Evolutionary conservation across 2,797 vertebrate genomes (phyloP), one percentile per base, ranked within the genome.

Genomic region (Crocidura indochinensis): DNA sequence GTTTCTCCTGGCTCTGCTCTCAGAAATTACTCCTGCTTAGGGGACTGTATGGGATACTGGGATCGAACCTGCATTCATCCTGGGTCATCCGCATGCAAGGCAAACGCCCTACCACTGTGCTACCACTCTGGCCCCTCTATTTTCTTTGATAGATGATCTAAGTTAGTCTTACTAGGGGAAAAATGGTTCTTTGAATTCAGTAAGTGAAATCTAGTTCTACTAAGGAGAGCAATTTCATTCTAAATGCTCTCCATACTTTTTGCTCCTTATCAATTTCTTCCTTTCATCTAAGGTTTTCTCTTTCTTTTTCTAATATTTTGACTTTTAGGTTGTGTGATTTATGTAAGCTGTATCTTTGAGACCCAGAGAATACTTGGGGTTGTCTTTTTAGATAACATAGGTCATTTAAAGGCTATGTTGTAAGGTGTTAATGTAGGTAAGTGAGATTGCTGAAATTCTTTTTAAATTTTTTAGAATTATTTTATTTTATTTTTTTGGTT

Each of bases 161-260:
- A 60, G 56, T 60, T 60, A 60, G 56, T 60, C 22, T 60, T 60
- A 60, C 56, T 60, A 60, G 56, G 56, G 56, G 56, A 15, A 20
- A 11, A 20, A 15, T 6, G 56, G 56, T 60, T 60, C 53, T 95
- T 95, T 91, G 67, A 72, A 90, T 84, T 91, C 27, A 67, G 46
- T 71, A 77, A 93, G 27, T 79, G 44, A 94, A 77, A 83, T 83
- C 24, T 62, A 60, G 19, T 67, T 87, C 62, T 38, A 31, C 10
- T 71, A 24, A 87, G 84, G 73, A 77, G 65, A 87, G 67, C 14
- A 64, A 68, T 80, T 10, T 84, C 20, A 53, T 78, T 91, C 24
- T 75, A 51, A 79, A 69, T 87, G 31, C 56, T 71, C 56, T 20
- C 15, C 56, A 60, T 60, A 20, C 17, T 20, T 60, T 60, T 19